Evolutionary conservation across 2,888 invertebrate genomes (phyloP), one percentile per base, ranked within the genome.

Genomic region (Watsonalla binaria): DNA sequence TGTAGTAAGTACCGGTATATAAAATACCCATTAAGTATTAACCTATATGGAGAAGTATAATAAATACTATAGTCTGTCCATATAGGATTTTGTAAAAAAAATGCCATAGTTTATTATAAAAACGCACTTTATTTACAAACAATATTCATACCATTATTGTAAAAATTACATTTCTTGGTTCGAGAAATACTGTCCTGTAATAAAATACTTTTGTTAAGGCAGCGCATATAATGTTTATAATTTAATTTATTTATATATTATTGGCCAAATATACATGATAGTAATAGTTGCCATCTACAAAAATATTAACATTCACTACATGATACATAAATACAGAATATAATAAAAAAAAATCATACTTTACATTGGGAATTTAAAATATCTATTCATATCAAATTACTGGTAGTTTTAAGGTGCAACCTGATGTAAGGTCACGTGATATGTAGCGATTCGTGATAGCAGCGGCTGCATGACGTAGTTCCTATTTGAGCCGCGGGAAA

Each of bases 121-220:
- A 67, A 61, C 54, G 58, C 58, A 59, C 58, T 72, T 70, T 73
- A 73, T 74, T 74, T 70, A 75, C 75, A 76, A 11, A 63, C 49
- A 60, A 61, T 60, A 63, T 55, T 60, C 51, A 61, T 55, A 45
- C 56, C 49, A 46, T 62, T 64, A 57, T 60, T 42, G 42, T 42
- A 42, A 11, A 2, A 42, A 42, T 11, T 11, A 42, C 11, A 42
- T 42, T 45, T 15, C 45, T 51, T 51, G n/a, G 14, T 24, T 45
- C 9, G 45, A 24, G 24, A 51, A 24, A 45, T 45, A 51, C 51
- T 50, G 35, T 37, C n/a, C n/a, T 37, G 14, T 50, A 37, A 50
- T 37, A 39, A 50, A 15, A 37, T 39, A 37, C 33, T 34, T 46
- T 42, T 1, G 8, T 42, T 42, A 11, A 5, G 5, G 42, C 42